Percentiles rank a stretch among this genome's conserved stretches.
phyloP scores from a whole-genome alignment of 2,797 vertebrate genomes.

The Scolopax bukidnonensis region DNA sequence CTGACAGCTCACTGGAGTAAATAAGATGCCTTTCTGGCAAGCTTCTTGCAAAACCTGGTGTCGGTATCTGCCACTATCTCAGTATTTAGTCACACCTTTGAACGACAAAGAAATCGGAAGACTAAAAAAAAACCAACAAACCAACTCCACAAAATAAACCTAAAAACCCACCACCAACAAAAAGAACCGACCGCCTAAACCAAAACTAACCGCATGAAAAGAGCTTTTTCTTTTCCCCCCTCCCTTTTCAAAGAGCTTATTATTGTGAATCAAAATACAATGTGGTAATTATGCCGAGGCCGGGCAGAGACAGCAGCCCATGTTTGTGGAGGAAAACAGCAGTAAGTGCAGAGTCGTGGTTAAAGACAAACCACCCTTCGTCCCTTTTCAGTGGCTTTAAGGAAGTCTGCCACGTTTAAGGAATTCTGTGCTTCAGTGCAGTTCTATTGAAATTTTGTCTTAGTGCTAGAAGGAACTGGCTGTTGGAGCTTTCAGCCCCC shows the following conservation, averaged over 20 bases:
- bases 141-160: neutral
- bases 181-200: neutral
- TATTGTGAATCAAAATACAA: conserved; percentile 33
- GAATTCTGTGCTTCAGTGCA: neutral
- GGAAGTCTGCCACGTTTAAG: neutral
- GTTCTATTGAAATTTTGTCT: neutral
- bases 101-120: neutral
- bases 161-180: neutral
- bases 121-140: neutral
- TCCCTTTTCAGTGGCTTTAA: neutral
- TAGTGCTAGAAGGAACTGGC: neutral
- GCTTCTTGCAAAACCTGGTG: neutral
- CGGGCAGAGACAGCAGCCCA: conserved; percentile 9
- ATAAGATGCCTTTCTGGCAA: neutral
- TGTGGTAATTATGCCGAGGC: neutral
- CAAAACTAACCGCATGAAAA: neutral
- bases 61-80: neutral
- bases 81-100: neutral
- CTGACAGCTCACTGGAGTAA: neutral
- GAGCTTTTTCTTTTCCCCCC: neutral
- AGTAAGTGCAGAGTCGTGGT: neutral
- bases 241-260: conserved; percentile 3
- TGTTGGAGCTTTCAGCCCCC: neutral
- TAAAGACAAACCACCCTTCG: neutral
- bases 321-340: neutral